A percentile compares a stretch with the other conserved stretches of the same genome.
These are phyloP conservation scores for Festucalex cinctus DNA, from an alignment of 2,113 vertebrate genomes.

Conservation along the genomic window DNA sequence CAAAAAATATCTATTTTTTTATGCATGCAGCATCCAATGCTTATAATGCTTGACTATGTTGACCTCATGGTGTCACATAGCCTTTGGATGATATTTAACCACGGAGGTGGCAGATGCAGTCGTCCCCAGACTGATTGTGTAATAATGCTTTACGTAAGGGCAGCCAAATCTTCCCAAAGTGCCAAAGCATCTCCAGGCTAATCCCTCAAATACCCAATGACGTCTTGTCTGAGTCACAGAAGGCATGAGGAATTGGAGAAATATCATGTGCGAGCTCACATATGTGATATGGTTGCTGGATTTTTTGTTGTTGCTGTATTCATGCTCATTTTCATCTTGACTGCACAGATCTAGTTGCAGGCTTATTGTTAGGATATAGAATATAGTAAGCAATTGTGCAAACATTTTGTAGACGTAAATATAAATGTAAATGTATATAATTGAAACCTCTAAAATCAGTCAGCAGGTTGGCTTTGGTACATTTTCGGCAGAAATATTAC, in stretches of 20 bases:
- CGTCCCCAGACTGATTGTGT: conserved; percentile 53
- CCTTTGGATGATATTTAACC: conserved; percentile 5
- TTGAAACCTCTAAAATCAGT: not conserved
- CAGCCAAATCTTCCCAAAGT: conserved; percentile 40
- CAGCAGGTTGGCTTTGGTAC: not conserved
- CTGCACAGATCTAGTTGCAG: conserved; percentile 38
- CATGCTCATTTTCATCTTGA: conserved; percentile 40
- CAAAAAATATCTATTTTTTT: not conserved
- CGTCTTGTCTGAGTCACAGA: conserved; percentile 11
- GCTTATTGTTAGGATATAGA: not conserved
- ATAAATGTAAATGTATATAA: not conserved
- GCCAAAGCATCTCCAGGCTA: conserved; percentile 48
- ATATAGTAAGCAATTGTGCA: not conserved
- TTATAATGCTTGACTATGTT: conserved; percentile 5
- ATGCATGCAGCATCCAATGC: not conserved
- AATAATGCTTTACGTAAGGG: conserved; percentile 59
- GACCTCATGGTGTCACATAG: conserved; percentile 23
- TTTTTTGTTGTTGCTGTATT: conserved; percentile 15
- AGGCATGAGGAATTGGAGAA: not conserved
- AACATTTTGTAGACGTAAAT: not conserved
- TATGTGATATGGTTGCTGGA: not conserved
- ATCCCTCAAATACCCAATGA: conserved; percentile 28
- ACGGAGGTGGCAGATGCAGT: conserved; percentile 44
- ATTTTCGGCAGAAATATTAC: not conserved
- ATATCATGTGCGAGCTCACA: not conserved